Conservation (phyloP, 2,797 vertebrate species). For the Neosalanx taihuensis region DNA sequence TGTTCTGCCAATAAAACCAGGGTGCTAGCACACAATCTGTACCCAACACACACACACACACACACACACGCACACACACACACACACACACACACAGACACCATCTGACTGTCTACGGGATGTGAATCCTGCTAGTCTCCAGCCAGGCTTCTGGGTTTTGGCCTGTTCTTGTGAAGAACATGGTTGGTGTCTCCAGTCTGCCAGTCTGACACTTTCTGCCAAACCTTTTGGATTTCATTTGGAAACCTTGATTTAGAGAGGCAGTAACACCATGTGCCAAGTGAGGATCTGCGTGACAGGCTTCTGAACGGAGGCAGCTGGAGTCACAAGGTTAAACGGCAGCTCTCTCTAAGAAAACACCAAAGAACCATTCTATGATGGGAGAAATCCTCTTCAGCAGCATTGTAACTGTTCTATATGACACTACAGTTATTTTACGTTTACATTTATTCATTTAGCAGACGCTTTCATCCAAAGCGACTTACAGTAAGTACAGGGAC, state of each 20-base stretch:
- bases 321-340: neutral
- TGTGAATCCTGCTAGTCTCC: neutral
- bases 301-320: neutral
- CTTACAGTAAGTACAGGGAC: too few relatives aligned
- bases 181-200: neutral
- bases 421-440: too few relatives aligned
- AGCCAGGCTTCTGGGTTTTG: constrained; percentile 2
- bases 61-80: constrained; percentile 21
- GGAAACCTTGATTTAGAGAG: neutral
- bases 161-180: neutral
- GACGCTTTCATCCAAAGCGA: too few relatives aligned
- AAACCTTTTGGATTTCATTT: neutral
- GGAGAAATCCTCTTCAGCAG: too few relatives aligned
- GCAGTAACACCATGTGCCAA: neutral
- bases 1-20: constrained; percentile 52
- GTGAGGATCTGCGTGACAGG: neutral
- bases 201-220: neutral
- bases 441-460: too few relatives aligned
- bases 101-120: constrained; percentile 30
- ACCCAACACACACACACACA: constrained; percentile 24
- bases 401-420: too few relatives aligned
- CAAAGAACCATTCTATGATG: too few relatives aligned
- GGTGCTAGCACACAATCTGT: constrained; percentile 10
- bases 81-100: constrained; percentile 23
- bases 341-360: too few relatives aligned